phyloP scores from a whole-genome alignment of 2,113 vertebrate species.

The Microcebus griseorufus region DNA sequence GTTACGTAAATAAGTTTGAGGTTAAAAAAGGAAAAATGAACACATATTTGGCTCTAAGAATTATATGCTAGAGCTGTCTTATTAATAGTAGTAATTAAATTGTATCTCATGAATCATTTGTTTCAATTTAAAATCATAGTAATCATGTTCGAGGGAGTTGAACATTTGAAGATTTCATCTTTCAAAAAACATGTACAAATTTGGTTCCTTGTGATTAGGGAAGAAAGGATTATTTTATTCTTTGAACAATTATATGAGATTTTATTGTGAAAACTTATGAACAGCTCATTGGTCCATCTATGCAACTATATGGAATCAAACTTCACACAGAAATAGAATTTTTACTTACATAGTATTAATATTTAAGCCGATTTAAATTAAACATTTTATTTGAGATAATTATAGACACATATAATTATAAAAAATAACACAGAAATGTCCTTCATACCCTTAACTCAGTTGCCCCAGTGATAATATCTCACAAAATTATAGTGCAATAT shows the following conservation, averaged over 20 bases:
- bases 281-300: background rate
- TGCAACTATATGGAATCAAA: background rate
- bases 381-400: background rate
- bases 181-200: background rate
- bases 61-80: background rate
- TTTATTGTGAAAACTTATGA: background rate
- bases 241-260: background rate
- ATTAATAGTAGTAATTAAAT: slow-evolving; percentile 18
- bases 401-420: background rate
- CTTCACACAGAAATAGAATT: background rate
- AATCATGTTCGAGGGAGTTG: background rate
- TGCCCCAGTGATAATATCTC: background rate
- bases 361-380: background rate
- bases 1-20: background rate
- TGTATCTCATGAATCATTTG: background rate
- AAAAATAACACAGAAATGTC: background rate
- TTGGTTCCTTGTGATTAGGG: background rate
- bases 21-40: background rate
- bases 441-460: background rate
- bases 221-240: background rate
- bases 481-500: background rate
- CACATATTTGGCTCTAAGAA: background rate
- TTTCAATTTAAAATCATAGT: slow-evolving; percentile 43
- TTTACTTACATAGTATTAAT: background rate
- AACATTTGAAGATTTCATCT: background rate